Evolutionary conservation across 2,113 vertebrate genomes (phyloP).

Genomic region (Psittacula cyanocephala): DNA sequence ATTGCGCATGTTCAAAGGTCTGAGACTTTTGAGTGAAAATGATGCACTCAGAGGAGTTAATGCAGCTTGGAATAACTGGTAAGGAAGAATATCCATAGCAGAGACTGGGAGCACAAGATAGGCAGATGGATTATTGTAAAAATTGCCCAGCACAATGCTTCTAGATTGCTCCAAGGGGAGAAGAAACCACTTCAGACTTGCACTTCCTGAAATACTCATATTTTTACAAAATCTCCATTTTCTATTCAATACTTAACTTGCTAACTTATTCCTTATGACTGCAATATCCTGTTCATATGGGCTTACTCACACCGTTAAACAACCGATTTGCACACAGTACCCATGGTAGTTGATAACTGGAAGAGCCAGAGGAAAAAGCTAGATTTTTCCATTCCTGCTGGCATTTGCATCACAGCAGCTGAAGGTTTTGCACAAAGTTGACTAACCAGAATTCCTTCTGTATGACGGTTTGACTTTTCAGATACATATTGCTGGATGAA

Average conservation of each 20-base stretch:
- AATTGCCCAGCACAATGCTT: neutral
- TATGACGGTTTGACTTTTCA: neutral
- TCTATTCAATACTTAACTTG: neutral
- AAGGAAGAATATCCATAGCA: neutral
- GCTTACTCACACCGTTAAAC: neutral
- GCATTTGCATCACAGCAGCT: neutral
- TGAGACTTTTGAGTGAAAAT: neutral
- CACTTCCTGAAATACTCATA: neutral
- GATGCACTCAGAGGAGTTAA: neutral
- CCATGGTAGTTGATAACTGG: neutral
- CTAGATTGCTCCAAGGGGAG: neutral
- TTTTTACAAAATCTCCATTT: neutral
- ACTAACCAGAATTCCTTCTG: neutral
- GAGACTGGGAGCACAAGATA: neutral
- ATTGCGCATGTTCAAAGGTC: neutral
- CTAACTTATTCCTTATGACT: neutral
- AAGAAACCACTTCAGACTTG: neutral
- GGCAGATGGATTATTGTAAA: neutral
- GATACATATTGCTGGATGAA: neutral
- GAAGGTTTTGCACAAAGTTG: neutral
- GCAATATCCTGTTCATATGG: neutral
- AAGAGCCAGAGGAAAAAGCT: neutral
- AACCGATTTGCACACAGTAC: neutral
- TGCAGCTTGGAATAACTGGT: neutral
- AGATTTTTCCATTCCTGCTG: neutral